Evolutionary conservation across 2,113 vertebrate species (phyloP).

Genomic region (Gymnobelideus leadbeateri): DNA sequence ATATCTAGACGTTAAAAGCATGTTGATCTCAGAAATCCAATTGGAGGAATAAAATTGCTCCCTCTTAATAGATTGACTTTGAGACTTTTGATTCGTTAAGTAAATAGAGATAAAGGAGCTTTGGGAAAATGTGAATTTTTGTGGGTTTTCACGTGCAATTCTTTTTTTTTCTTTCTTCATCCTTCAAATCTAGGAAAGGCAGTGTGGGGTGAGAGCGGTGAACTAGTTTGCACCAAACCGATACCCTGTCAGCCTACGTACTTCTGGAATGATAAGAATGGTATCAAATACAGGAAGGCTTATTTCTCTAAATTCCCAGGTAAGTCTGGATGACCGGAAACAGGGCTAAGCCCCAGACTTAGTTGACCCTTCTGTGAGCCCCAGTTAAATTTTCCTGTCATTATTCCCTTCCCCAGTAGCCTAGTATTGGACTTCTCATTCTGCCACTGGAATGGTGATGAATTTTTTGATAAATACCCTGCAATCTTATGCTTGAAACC

Average conservation of each 20-base stretch:
- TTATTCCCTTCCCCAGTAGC: background rate
- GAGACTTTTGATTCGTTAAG: background rate
- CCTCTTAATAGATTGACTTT: background rate
- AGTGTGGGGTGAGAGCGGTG: conserved; percentile 96
- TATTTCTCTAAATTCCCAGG: conserved; percentile 96
- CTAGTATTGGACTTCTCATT: background rate
- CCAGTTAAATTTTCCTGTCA: fast-evolving
- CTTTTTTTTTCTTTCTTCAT: fast-evolving
- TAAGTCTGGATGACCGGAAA: conserved; percentile 54
- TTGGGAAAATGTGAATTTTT: background rate
- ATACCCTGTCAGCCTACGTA: conserved; percentile 96
- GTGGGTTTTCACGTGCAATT: background rate
- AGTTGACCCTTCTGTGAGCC: background rate
- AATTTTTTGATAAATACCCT: background rate
- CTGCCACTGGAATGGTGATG: fast-evolving
- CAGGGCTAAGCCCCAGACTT: background rate
- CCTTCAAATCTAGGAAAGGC: conserved; percentile 86
- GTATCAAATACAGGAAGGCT: conserved; percentile 95
- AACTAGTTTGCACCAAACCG: conserved; percentile 96
- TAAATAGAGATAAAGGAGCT: background rate
- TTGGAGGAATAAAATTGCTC: background rate
- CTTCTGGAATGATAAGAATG: conserved; percentile 97
- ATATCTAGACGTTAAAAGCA: background rate
- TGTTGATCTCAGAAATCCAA: background rate
- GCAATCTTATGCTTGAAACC: background rate